Percentiles rank a stretch among this genome's conserved stretches.
Conservation (phyloP, 2,113 vertebrate genomes). For the Catharus bicknelli region DNA sequence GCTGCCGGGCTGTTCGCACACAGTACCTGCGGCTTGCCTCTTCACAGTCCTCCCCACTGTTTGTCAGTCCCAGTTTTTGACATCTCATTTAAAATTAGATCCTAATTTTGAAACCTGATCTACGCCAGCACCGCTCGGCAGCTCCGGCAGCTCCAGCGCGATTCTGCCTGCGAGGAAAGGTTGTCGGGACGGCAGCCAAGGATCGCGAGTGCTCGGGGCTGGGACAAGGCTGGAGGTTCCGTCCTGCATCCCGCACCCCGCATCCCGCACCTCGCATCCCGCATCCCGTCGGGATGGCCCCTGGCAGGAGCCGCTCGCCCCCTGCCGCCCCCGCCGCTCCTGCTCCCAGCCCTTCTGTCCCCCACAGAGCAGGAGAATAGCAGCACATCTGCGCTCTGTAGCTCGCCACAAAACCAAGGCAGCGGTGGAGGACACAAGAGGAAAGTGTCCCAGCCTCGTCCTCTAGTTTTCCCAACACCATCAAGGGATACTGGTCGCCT, state of each 20-base stretch:
- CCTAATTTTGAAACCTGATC: constrained; percentile 27
- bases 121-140: not conserved
- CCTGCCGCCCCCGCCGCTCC: too few species aligned
- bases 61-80: not conserved
- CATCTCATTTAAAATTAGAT: constrained; percentile 42
- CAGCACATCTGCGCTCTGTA: not conserved
- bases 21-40: not conserved
- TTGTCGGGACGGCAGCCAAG: not conserved
- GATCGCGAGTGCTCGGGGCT: not conserved
- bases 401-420: not conserved
- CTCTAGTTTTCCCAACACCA: not conserved
- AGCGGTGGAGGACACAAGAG: not conserved
- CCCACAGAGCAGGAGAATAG: not conserved
- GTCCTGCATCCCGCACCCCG: too few species aligned
- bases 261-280: too few species aligned
- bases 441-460: rapidly evolving
- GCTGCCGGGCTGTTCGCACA: not conserved
- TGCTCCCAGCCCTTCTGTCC: rapidly evolving
- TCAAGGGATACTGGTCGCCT: not conserved
- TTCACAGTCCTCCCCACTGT: not conserved
- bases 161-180: not conserved
- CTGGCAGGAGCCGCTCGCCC: too few species aligned
- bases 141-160: not conserved
- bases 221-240: not conserved
- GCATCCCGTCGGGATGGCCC: too few species aligned